Conservation (phyloP, 2,113 vertebrate genomes). For the Nibea coibor region DNA sequence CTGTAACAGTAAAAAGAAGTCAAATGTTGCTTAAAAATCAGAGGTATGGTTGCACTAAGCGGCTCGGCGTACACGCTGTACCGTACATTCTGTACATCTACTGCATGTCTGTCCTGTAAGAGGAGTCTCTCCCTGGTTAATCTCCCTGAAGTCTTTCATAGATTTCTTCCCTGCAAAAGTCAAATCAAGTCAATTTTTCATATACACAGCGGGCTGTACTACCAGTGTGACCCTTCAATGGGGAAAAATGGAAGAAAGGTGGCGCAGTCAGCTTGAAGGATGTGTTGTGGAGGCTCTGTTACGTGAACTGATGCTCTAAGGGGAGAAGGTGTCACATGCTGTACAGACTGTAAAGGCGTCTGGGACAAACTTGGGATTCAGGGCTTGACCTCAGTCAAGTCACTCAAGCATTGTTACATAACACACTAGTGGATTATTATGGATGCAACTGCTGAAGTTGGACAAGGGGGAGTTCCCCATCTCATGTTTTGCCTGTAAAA, state of each 20-base stretch:
- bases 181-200: neutral
- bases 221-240: too few relatives aligned
- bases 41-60: neutral
- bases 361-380: too few relatives aligned
- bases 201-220: neutral
- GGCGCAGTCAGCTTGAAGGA: too few relatives aligned
- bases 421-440: neutral
- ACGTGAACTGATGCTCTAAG: too few relatives aligned
- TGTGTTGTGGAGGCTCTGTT: too few relatives aligned
- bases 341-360: too few relatives aligned
- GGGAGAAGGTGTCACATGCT: too few relatives aligned
- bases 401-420: neutral
- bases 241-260: too few relatives aligned
- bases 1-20: neutral
- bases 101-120: neutral
- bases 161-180: neutral
- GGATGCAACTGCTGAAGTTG: neutral
- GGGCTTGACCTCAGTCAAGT: neutral
- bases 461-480: neutral
- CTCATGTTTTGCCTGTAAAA: neutral
- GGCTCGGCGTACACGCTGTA: slow-evolving; percentile 13
- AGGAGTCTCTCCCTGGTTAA: neutral
- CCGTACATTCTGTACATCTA: slow-evolving; percentile 22
- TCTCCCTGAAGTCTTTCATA: neutral
- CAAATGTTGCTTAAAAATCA: too few relatives aligned